Evolutionary conservation across 1,140 invertebrate species (phyloP), one percentile per base, ranked within the genome.

Genomic region (Drosophila triauraria): DNA sequence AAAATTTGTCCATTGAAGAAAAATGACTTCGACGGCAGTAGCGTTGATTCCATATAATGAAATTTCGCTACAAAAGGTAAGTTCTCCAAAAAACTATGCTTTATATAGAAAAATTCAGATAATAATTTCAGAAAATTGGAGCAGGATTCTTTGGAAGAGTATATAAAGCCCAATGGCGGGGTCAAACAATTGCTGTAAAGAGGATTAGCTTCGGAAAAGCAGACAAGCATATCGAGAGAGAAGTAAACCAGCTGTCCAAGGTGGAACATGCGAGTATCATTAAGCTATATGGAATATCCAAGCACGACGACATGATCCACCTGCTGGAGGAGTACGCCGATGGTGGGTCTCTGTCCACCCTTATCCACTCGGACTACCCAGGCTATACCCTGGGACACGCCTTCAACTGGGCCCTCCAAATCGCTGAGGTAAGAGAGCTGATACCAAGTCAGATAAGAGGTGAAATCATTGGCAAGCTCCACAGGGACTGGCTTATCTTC

Each of bases 251-350:
- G 92, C 93, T 99, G 57, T 98, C 97, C 9, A 93, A 97, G 87
- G 97, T 99, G 1, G 95, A 94, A 35, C 98, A 99, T 94, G 95
- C 96, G 4, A 99, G 99, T 93, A 99, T 99, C 85, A 96, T 99
- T 17, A 95, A 95, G 87, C 92, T 99, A 12, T 98, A 98, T 95
- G 98, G 98, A 50, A 97, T 97, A 1, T 98, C 97, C 86, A 96
- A 95, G 0, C 94, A 95, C 82, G 94, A 95, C 68, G 94, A 95
- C 71, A 92, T 93, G 60, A 96, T 97, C 40, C 98, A 97, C 93
- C 94, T 99, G 62, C 96, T 99, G n/a, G 98, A 99, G 98, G 98
- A 99, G 93, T 99, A 97, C 95, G 98, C 98, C 2, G 98, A 99
- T 94, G 97, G 97, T 65, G 98, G 98, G 50, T 98, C 98, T 12